phyloP scores from a whole-genome alignment of 2,888 invertebrate genomes.

The Pogonocherus hispidulus region DNA sequence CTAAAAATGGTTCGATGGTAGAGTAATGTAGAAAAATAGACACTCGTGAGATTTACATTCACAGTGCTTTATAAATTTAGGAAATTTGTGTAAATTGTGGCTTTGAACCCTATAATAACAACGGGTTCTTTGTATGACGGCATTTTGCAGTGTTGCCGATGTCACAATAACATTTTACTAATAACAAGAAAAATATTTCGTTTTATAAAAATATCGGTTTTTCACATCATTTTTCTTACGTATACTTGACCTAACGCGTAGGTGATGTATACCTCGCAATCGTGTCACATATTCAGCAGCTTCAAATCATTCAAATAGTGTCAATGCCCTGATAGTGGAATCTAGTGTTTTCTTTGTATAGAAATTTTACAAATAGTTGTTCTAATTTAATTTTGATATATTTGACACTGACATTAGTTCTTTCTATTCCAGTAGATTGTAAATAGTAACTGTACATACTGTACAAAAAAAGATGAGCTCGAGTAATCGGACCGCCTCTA shows the following conservation, averaged over 20 bases:
- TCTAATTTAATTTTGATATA: slow-evolving; percentile 25
- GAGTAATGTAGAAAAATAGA: slow-evolving; percentile 3
- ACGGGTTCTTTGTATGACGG: slow-evolving; percentile 41
- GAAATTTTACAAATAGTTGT: slow-evolving; percentile 2
- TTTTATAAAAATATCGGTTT: neutral
- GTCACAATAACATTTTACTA: slow-evolving; percentile 40
- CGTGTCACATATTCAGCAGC: neutral
- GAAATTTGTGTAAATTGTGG: slow-evolving; percentile 46
- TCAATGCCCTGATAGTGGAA: slow-evolving; percentile 8
- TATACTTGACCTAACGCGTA: neutral
- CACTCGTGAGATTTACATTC: neutral
- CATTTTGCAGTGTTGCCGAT: slow-evolving; percentile 55
- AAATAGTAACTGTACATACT: slow-evolving; percentile 87
- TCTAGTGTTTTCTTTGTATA: slow-evolving; percentile 12
- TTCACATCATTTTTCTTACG: neutral
- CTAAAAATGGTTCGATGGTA: slow-evolving; percentile 45
- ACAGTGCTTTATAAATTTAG: neutral
- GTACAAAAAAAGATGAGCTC: slow-evolving; percentile 80
- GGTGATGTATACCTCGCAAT: neutral
- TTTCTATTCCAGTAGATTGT: slow-evolving; percentile 76
- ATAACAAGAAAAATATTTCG: slow-evolving; percentile 5
- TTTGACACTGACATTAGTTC: slow-evolving; percentile 43
- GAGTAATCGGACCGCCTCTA: slow-evolving; percentile 78
- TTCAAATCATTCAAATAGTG: neutral
- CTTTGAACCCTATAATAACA: slow-evolving; percentile 38